Evolutionary conservation across 2,888 invertebrate genomes (phyloP).

Genomic region (Pediacus dermestoides): DNA sequence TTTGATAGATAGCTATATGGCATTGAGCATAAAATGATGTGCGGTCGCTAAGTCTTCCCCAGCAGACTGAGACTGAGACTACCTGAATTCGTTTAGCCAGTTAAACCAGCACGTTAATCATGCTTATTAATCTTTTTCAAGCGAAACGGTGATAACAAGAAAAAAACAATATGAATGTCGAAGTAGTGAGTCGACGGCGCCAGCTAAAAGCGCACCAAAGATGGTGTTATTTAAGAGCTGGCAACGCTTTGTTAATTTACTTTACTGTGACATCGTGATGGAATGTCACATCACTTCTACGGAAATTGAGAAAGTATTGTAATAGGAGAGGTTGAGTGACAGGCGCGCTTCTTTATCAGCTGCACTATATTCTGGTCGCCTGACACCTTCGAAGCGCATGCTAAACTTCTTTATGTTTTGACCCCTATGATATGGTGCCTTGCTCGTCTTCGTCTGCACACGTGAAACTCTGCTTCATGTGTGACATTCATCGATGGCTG

Average conservation of each 20-base stretch:
- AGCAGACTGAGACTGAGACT: too few relatives aligned
- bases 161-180: slow-evolving; percentile 8
- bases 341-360: slow-evolving; percentile 49
- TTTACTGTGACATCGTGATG: slow-evolving; percentile 48
- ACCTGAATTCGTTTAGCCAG: too few relatives aligned
- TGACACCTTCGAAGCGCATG: slow-evolving; percentile 43
- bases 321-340: slow-evolving; percentile 48
- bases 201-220: slow-evolving; percentile 31
- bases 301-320: slow-evolving; percentile 51
- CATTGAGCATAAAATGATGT: too few relatives aligned
- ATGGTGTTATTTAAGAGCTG: slow-evolving; percentile 47
- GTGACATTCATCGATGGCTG: slow-evolving; percentile 36
- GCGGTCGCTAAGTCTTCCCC: too few relatives aligned
- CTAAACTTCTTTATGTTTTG: slow-evolving; percentile 42
- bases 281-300: slow-evolving; percentile 49
- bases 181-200: slow-evolving; percentile 5
- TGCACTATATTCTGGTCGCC: slow-evolving; percentile 45
- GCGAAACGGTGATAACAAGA: slow-evolving; percentile 4
- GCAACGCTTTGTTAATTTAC: slow-evolving; percentile 50
- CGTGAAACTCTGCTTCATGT: slow-evolving; percentile 23
- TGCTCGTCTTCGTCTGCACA: not conserved
- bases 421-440: slow-evolving; percentile 21
- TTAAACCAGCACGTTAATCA: too few relatives aligned
- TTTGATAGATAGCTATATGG: too few relatives aligned
- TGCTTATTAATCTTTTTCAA: slow-evolving; percentile 3